phyloP scores from a whole-genome alignment of 2,888 invertebrate species.

The Ornithoptera priamus region DNA sequence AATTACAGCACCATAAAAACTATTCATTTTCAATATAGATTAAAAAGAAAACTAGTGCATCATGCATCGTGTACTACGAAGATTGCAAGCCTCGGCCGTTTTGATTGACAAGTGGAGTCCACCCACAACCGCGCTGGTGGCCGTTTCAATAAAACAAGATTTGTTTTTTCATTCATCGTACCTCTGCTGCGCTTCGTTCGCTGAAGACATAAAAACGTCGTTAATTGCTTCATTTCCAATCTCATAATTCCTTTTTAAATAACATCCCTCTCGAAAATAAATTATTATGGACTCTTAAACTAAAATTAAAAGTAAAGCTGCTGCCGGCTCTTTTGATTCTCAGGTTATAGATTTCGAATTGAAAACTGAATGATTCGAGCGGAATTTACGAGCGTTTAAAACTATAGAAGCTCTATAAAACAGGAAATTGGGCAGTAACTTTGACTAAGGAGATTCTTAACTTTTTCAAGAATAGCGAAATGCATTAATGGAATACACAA shows the following conservation, averaged over 20 bases:
- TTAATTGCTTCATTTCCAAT: conserved; percentile 50
- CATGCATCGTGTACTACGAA: conserved; percentile 43
- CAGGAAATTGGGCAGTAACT: conserved; percentile 1
- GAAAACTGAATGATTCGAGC: conserved; percentile 1
- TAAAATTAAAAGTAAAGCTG: conserved; percentile 6
- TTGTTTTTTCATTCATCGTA: conserved; percentile 42
- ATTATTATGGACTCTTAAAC: not conserved
- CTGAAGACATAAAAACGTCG: conserved; percentile 47
- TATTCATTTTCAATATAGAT: conserved; percentile 31
- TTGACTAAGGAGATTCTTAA: not conserved
- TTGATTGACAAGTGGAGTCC: conserved; percentile 67
- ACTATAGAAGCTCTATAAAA: conserved; percentile 1
- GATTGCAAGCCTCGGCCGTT: conserved; percentile 45
- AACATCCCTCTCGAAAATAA: conserved; percentile 26
- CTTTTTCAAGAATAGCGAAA: not conserved
- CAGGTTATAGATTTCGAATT: conserved; percentile 11
- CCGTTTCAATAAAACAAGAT: conserved; percentile 46
- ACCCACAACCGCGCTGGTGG: conserved; percentile 61
- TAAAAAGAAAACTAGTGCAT: conserved; percentile 32
- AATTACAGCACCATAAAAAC: conserved; percentile 27
- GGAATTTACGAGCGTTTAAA: conserved; percentile 8
- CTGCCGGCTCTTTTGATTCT: conserved; percentile 5
- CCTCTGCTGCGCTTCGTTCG: conserved; percentile 57
- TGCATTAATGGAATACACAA: too few relatives aligned
- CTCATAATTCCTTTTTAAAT: conserved; percentile 38